These are phyloP conservation scores for Petrocephalus zakoni DNA, from an alignment of 2,113 vertebrate species.

Conservation along the genomic window DNA sequence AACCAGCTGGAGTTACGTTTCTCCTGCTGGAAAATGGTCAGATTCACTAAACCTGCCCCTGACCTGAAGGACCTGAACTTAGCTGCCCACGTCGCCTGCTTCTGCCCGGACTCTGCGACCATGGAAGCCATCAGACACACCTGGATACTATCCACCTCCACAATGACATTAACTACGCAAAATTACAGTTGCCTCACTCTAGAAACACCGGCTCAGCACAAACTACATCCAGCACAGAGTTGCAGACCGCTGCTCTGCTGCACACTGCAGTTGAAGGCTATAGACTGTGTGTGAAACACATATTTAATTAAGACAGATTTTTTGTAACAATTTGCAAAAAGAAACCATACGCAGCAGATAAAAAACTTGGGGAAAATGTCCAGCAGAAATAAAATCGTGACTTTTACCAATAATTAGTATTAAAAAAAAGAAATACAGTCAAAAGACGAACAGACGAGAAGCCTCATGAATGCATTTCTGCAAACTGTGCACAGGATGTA, in stretches of 20 bases:
- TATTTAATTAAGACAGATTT: neutral
- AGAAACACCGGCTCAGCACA: neutral
- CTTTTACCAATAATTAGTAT: too few species aligned
- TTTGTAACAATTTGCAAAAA: neutral
- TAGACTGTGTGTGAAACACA: neutral
- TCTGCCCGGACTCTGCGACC: neutral
- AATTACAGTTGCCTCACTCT: neutral
- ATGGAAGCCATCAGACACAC: neutral
- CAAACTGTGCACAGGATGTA: neutral
- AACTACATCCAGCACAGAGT: neutral
- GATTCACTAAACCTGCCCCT: neutral
- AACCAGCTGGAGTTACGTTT: neutral
- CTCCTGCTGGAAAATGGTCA: neutral
- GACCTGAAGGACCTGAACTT: neutral
- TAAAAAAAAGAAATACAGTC: neutral
- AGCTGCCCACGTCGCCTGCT: neutral
- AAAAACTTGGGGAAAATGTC: neutral
- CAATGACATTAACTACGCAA: neutral
- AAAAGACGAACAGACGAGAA: neutral
- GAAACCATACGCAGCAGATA: neutral
- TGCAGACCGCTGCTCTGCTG: neutral
- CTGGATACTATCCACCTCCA: neutral
- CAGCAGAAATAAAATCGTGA: neutral
- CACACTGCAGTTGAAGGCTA: neutral
- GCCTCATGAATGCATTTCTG: neutral